Conservation (phyloP, 1,140 invertebrate genomes). For the Drosophila repleta region DNA sequence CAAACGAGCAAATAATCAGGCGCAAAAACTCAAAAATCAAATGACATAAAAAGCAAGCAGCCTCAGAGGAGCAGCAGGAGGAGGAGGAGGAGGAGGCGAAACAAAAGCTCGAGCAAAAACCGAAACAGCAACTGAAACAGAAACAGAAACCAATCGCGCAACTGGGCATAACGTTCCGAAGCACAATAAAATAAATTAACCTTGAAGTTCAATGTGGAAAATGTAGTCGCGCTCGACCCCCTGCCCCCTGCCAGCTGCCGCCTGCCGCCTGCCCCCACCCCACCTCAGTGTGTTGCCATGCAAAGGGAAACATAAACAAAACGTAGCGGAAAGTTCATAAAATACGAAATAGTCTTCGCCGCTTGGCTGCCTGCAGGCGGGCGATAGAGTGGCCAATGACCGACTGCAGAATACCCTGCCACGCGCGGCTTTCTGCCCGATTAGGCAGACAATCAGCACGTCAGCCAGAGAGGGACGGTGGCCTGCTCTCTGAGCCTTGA, state of each 20-base stretch:
- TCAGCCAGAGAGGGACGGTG: too few species aligned
- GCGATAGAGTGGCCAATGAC: slow-evolving; percentile 10
- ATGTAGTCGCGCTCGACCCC: slow-evolving; percentile 13
- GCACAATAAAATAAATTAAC: slow-evolving; percentile 70
- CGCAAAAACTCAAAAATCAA: slow-evolving; percentile 59
- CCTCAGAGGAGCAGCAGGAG: too few species aligned
- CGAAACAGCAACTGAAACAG: too few species aligned
- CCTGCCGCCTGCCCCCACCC: neutral
- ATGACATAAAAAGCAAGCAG: slow-evolving; percentile 53
- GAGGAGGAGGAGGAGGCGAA: neutral
- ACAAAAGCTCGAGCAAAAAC: neutral
- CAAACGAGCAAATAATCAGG: slow-evolving; percentile 38
- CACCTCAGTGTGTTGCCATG: slow-evolving; percentile 32
- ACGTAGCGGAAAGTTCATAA: slow-evolving; percentile 37
- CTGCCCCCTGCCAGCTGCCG: neutral
- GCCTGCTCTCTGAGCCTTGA: neutral
- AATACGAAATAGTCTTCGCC: slow-evolving; percentile 26
- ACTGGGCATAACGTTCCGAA: slow-evolving; percentile 32
- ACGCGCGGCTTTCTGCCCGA: slow-evolving; percentile 34
- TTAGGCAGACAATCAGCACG: slow-evolving; percentile 29
- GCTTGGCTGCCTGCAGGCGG: slow-evolving; percentile 23
- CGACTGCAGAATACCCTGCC: neutral
- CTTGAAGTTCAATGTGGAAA: slow-evolving; percentile 67
- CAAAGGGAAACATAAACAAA: slow-evolving; percentile 47
- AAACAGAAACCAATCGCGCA: slow-evolving; percentile 19